These are phyloP conservation scores for Alexandromys fortis DNA, from an alignment of 2,113 vertebrate genomes.

Conservation along the genomic window DNA sequence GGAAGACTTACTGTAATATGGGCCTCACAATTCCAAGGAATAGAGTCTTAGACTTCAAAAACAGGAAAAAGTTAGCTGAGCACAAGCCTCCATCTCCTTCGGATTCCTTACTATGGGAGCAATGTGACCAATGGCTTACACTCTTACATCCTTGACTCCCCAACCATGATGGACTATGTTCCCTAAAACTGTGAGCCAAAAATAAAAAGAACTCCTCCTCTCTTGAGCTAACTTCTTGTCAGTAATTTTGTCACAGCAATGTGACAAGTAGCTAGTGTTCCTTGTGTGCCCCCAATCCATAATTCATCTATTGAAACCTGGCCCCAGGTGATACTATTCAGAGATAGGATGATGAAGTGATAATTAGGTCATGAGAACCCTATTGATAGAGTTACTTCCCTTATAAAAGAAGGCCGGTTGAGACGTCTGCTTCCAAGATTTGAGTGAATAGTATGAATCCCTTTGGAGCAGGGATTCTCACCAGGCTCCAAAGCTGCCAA, in stretches of 20 bases:
- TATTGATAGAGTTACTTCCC: not conserved
- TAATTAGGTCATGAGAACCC: not conserved
- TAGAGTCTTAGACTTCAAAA: no score
- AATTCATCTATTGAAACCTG: not conserved
- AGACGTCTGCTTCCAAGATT: not conserved
- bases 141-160: not conserved
- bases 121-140: no score
- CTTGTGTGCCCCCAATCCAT: not conserved
- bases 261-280: not conserved
- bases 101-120: no score
- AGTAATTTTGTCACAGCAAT: not conserved
- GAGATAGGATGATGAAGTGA: no score
- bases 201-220: not conserved
- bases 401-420: not conserved
- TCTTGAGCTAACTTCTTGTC: not conserved
- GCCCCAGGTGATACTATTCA: no score
- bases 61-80: not conserved
- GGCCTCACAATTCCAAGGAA: not conserved
- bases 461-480: not conserved
- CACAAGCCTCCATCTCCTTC: not conserved
- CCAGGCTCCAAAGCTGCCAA: not conserved
- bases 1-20: no score
- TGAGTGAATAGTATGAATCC: not conserved
- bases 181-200: not conserved
- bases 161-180: not conserved